Evolutionary conservation across 2,888 invertebrate species (phyloP), one percentile per base, ranked within the genome.

Genomic region (Melieria crassipennis): DNA sequence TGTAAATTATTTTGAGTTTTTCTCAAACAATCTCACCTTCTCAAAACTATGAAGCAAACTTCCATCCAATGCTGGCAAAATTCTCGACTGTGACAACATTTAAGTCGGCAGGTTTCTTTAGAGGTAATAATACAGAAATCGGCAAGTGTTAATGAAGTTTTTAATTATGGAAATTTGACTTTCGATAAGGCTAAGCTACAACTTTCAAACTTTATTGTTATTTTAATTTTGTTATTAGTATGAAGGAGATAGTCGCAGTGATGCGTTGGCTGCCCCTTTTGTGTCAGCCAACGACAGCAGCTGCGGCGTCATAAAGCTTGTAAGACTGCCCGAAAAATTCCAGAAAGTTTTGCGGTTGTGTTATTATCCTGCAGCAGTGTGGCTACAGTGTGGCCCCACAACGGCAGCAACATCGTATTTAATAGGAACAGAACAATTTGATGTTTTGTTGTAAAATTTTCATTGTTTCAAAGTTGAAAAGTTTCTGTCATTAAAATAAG

Each of bases 381-480:
- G 13, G 52, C 64, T 43, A n/a, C 52, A 16, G 4, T 42, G 7
- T 7, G 16, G 7, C 42, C 46, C n/a, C 42, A 63, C 42, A 63
- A 69, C 48, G 57, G 43, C 65, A 42, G 60, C 48, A 65, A 65
- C 58, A 61, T 7, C 30, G 60, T 6, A 10, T 45, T 48, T 46
- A 45, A 5, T n/a, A 63, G 46, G 46, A 55, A 50, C 46, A 60
- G 45, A 46, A 63, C 46, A 56, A 13, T 16, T 48, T 63, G 6
- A 16, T 58, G n/a, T 52, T 4, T 11, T 64, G n/a, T 64, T 64
- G 64, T 55, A 65, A 55, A 68, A 65, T 64, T 64, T 64, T 58
- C 65, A 69, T 72, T 72, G 72, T 72, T 72, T 65, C 52, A 65
- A 7, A 66, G 48, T 61, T 72, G 60, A 61, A 62, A 72, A 69